These are phyloP conservation scores for Aporophyla lueneburgensis DNA, from an alignment of 2,888 invertebrate genomes.

Conservation along the genomic window DNA sequence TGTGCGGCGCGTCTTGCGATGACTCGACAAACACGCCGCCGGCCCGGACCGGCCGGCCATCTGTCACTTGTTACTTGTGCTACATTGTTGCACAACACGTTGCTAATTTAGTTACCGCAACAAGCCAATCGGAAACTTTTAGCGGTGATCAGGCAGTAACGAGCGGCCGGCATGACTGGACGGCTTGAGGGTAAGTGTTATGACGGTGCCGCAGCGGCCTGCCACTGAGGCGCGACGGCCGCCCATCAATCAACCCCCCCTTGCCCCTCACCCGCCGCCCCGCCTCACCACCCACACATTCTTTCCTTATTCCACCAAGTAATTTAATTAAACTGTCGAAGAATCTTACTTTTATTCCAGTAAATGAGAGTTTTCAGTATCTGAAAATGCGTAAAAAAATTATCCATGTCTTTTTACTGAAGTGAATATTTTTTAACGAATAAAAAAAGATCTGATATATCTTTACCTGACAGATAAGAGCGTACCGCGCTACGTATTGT, in stretches of 20 bases:
- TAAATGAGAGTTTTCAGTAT: conserved; percentile 48
- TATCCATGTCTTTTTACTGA: conserved; percentile 3
- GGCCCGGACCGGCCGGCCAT: background rate
- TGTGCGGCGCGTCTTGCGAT: conserved; percentile 2
- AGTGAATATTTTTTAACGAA: conserved; percentile 14
- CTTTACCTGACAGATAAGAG: background rate
- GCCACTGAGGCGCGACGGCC: conserved; percentile 32
- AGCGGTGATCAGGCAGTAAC: conserved; percentile 30
- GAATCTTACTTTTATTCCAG: conserved; percentile 55
- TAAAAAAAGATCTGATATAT: conserved; percentile 1
- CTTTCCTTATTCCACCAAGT: conserved; percentile 51
- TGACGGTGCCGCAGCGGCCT: conserved; percentile 36
- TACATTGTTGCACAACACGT: conserved; percentile 11
- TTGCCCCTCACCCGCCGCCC: background rate
- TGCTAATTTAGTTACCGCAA: conserved; percentile 18
- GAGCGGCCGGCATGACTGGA: conserved; percentile 25
- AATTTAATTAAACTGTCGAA: conserved; percentile 67
- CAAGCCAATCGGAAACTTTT: conserved; percentile 13
- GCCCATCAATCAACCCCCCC: conserved; percentile 37
- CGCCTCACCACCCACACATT: conserved; percentile 30
- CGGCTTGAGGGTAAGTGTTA: conserved; percentile 9
- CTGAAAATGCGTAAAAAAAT: conserved; percentile 20
- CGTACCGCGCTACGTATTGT: background rate
- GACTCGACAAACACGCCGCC: background rate
- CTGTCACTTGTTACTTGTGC: conserved; percentile 18